Conservation (phyloP, 2,888 invertebrate species). For the Tenthredo scrophulariae region DNA sequence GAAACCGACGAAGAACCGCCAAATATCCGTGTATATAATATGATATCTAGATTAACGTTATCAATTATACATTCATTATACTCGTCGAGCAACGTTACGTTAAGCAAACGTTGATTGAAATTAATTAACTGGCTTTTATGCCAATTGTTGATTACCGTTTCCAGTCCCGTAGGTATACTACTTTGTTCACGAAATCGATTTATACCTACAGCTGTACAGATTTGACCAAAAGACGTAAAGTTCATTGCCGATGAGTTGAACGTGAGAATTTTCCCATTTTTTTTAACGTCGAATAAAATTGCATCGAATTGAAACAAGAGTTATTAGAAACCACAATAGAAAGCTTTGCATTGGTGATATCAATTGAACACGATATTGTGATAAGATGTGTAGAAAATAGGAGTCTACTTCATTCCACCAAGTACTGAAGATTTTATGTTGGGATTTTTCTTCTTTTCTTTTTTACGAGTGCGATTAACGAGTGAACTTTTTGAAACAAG, state of each 20-base stretch:
- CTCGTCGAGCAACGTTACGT: not conserved
- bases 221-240: not conserved
- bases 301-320: not conserved
- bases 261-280: not conserved
- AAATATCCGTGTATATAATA: not conserved
- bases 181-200: not conserved
- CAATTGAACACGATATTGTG: not conserved
- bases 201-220: not conserved
- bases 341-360: not conserved
- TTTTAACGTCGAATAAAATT: not conserved
- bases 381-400: too few relatives aligned
- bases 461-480: not conserved
- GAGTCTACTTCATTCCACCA: not conserved
- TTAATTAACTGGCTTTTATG: not conserved
- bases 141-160: not conserved
- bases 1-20: not conserved
- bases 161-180: not conserved
- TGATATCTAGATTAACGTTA: not conserved
- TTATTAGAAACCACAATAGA: not conserved
- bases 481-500: not conserved
- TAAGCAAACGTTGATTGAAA: not conserved
- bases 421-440: not conserved
- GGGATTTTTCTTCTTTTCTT: not conserved
- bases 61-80: slow-evolving; percentile 1
- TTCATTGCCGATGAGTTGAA: not conserved